A percentile compares a stretch with the other conserved stretches of the same genome.
These are phyloP conservation scores for Cyanoderma ruficeps DNA, from an alignment of 2,113 vertebrate genomes.

Conservation along the genomic window DNA sequence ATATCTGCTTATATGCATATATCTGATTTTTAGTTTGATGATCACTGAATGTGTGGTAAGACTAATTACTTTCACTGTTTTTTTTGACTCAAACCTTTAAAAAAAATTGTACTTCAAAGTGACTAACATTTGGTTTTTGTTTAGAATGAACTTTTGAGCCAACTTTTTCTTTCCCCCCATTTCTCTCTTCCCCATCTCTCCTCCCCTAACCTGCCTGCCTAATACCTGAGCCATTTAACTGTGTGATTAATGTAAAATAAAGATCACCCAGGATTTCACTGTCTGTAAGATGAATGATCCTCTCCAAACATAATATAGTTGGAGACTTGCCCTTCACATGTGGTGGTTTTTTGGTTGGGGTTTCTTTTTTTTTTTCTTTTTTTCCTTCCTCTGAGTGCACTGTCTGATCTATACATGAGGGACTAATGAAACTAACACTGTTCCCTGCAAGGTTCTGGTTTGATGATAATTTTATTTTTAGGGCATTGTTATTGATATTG, in stretches of 20 bases:
- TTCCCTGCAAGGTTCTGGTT: not conserved
- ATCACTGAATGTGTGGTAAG: not conserved
- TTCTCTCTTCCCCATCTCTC: not conserved
- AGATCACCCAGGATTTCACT: not conserved
- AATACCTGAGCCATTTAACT: not conserved
- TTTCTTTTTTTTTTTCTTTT: not conserved
- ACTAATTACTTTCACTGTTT: not conserved
- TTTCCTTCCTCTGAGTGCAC: not conserved
- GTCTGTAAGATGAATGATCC: not conserved
- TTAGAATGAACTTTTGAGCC: not conserved
- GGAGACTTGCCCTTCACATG: not conserved
- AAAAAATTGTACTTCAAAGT: not conserved
- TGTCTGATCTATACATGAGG: not conserved
- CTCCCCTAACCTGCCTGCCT: not conserved
- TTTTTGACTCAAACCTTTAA: not conserved
- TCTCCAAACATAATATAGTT: not conserved
- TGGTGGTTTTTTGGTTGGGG: not conserved
- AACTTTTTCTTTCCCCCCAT: not conserved
- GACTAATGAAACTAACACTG: not conserved
- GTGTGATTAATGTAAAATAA: not conserved
- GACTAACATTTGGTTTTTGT: conserved; percentile 26
- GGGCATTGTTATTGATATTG: conserved; percentile 15
- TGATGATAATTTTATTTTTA: conserved; percentile 43
- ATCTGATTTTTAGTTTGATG: not conserved
- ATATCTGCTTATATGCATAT: not conserved